Percentiles rank a stretch among this genome's conserved stretches.
These are phyloP conservation scores for Chelon labrosus DNA, from an alignment of 2,797 vertebrate species.

Conservation along the genomic window DNA sequence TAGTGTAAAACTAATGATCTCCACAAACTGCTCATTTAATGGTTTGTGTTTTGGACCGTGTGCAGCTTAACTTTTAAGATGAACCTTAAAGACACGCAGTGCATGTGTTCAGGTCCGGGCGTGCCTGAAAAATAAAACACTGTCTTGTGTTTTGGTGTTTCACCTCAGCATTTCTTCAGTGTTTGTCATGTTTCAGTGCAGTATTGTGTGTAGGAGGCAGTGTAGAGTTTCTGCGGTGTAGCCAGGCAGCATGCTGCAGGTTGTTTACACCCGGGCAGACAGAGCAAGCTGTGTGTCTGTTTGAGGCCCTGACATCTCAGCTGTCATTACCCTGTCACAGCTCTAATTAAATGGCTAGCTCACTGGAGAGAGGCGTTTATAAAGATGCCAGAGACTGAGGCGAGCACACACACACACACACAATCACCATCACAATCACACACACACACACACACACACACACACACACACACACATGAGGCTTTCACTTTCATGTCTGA, in stretches of 20 bases:
- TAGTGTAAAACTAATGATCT: neutral
- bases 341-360: slow-evolving; percentile 82
- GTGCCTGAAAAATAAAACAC: slow-evolving; percentile 56
- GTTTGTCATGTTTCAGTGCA: slow-evolving; percentile 62
- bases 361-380: slow-evolving; percentile 69
- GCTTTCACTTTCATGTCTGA: slow-evolving; percentile 73
- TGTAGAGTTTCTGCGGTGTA: slow-evolving; percentile 71
- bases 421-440: neutral
- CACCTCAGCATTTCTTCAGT: slow-evolving; percentile 55
- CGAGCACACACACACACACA: slow-evolving; percentile 36
- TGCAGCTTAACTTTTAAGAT: slow-evolving; percentile 18
- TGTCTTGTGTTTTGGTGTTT: slow-evolving; percentile 49
- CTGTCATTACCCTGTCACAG: slow-evolving; percentile 83
- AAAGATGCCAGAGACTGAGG: slow-evolving; percentile 73
- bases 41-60: neutral
- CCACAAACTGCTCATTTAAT: slow-evolving; percentile 8
- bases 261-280: slow-evolving; percentile 75
- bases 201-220: slow-evolving; percentile 45
- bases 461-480: slow-evolving; percentile 32
- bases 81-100: slow-evolving; percentile 31
- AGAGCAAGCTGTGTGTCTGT: slow-evolving; percentile 75
- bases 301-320: slow-evolving; percentile 72
- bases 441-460: too few relatives aligned
- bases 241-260: slow-evolving; percentile 63
- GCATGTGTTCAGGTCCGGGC: slow-evolving; percentile 54